These are phyloP conservation scores for Podarcis cretensis DNA, from an alignment of 2,113 vertebrate species.

Conservation along the genomic window DNA sequence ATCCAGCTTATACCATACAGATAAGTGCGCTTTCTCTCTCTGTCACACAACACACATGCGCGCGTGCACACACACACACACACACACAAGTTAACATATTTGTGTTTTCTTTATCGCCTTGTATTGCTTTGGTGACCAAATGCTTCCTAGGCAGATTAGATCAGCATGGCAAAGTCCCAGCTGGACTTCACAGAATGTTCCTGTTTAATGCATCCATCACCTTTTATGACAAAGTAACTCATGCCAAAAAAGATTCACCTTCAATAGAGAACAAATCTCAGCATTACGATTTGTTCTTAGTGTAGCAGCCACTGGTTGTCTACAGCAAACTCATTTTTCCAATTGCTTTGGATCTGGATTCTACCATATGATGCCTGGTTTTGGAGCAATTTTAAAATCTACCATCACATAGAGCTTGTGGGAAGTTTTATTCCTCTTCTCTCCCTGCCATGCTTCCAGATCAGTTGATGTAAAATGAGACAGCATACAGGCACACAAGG, in stretches of 20 bases:
- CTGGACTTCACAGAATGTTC: conserved; percentile 16
- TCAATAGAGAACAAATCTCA: neutral
- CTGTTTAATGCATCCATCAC: neutral
- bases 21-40: neutral
- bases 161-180: rapidly evolving
- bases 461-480: conserved; percentile 56
- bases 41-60: neutral
- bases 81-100: neutral
- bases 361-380: conserved; percentile 35
- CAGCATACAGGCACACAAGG: conserved; percentile 61
- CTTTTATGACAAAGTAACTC: neutral
- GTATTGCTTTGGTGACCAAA: neutral
- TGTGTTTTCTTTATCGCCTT: neutral
- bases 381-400: conserved; percentile 33
- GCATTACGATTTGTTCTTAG: conserved; percentile 11
- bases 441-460: conserved; percentile 13
- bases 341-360: conserved; percentile 4
- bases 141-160: conserved; percentile 7
- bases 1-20: neutral
- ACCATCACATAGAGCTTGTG: neutral
- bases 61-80: neutral
- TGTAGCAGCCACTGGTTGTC: conserved; percentile 19
- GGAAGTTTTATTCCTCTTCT: neutral
- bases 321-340: neutral
- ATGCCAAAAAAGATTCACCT: conserved; percentile 15